Evolutionary conservation across 1,140 invertebrate genomes (phyloP).

Genomic region (Penaeus japonicus): DNA sequence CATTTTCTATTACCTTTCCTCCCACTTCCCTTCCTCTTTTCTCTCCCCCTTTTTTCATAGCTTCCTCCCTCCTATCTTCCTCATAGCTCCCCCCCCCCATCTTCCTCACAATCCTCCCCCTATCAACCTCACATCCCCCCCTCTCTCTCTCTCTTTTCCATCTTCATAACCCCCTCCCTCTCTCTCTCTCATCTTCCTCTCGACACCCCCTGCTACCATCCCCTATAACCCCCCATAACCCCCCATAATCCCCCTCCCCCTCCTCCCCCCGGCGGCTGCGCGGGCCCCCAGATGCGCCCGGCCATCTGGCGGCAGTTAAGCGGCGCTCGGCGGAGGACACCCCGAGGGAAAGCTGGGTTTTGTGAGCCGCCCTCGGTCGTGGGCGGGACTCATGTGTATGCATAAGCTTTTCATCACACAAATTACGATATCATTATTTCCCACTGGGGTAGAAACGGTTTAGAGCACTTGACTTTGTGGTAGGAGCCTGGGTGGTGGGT

Average conservation of each 20-base stretch:
- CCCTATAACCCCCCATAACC: not conserved
- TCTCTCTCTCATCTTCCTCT: too few relatives aligned
- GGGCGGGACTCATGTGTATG: slow-evolving; percentile 42
- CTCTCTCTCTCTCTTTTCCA: too few relatives aligned
- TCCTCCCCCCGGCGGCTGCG: not conserved
- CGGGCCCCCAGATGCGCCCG: slow-evolving; percentile 35
- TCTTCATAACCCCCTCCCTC: not conserved
- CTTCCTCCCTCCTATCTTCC: too few relatives aligned
- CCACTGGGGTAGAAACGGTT: slow-evolving; percentile 21
- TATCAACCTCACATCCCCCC: not conserved
- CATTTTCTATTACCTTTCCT: too few relatives aligned
- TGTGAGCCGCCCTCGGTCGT: too few relatives aligned
- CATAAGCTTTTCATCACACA: slow-evolving; percentile 52
- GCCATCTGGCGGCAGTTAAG: too few relatives aligned
- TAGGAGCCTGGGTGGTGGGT: too few relatives aligned
- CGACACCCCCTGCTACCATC: too few relatives aligned
- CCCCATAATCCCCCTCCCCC: not conserved
- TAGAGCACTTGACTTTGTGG: slow-evolving; percentile 1
- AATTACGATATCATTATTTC: slow-evolving; percentile 55
- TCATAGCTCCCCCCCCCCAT: not conserved
- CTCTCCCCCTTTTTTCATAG: not conserved
- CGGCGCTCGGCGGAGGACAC: too few relatives aligned
- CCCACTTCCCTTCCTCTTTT: not conserved
- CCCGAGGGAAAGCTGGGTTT: too few relatives aligned
- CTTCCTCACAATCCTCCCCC: not conserved